Evolutionary conservation across 2,888 invertebrate species (phyloP).

Genomic region (Drosophila emarginata): DNA sequence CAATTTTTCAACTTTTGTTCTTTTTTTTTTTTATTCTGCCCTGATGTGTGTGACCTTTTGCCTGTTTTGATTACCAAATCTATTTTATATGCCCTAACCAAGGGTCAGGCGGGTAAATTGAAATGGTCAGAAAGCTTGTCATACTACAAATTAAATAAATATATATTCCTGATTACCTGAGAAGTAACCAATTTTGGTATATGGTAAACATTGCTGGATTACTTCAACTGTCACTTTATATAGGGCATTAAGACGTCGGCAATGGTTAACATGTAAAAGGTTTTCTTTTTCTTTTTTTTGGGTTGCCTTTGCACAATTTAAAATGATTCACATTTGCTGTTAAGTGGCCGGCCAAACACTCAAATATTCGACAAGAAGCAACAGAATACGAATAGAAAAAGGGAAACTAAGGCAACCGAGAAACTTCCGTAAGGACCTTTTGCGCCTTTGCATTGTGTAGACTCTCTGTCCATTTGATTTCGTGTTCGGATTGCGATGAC

Average conservation of each 20-base stretch:
- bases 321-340: slow-evolving; percentile 73
- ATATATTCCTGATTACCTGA: too few species aligned
- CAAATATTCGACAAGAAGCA: slow-evolving; percentile 30
- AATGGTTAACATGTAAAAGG: background rate
- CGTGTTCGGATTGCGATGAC: slow-evolving; percentile 50
- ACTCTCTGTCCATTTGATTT: background rate
- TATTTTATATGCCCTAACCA: background rate
- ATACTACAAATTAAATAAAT: too few species aligned
- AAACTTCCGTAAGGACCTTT: slow-evolving; percentile 53
- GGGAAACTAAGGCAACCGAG: slow-evolving; percentile 36
- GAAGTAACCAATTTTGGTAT: too few species aligned
- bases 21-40: background rate
- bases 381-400: slow-evolving; percentile 22
- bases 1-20: slow-evolving; percentile 1
- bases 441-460: slow-evolving; percentile 17
- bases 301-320: slow-evolving; percentile 59
- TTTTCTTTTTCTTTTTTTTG: slow-evolving; percentile 7
- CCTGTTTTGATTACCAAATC: slow-evolving; percentile 23
- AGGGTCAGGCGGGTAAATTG: too few species aligned
- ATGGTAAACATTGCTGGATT: too few species aligned
- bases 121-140: too few species aligned
- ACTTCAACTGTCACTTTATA: background rate
- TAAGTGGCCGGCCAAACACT: slow-evolving; percentile 56
- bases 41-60: slow-evolving; percentile 31
- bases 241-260: background rate